Percentiles rank a stretch among this genome's conserved stretches.
phyloP scores from a whole-genome alignment of 1,140 invertebrate species.

The Brachionus koreanus region DNA sequence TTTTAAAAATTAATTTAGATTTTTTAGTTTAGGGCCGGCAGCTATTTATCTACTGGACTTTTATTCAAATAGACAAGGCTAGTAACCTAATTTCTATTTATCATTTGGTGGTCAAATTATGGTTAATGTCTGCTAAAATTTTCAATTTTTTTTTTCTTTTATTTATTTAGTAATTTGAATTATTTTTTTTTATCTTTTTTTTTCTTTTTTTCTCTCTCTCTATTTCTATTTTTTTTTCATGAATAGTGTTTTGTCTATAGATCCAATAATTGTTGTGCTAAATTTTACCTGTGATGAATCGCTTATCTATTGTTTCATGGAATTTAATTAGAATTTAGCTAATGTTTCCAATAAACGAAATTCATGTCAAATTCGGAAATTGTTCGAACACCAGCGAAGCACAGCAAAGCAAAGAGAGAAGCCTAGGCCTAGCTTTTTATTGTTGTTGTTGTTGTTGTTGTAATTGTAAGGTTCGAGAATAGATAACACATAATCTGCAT shows the following conservation, averaged over 20 bases:
- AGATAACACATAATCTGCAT: neutral
- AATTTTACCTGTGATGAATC: neutral
- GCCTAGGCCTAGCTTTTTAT: neutral
- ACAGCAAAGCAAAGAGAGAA: neutral
- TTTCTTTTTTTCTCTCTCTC: neutral
- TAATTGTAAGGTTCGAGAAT: neutral
- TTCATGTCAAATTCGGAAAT: neutral
- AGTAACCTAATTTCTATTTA: neutral
- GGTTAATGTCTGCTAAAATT: neutral
- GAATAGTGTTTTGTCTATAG: neutral
- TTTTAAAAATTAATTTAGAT: neutral
- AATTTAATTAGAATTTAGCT: neutral
- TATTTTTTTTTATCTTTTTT: neutral
- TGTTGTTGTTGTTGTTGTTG: no score
- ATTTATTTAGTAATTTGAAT: neutral
- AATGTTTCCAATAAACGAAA: neutral
- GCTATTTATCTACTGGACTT: slow-evolving; percentile 6
- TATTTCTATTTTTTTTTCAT: neutral
- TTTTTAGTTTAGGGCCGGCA: neutral
- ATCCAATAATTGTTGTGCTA: neutral
- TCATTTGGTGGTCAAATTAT: neutral
- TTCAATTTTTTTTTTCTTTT: neutral
- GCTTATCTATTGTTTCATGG: neutral
- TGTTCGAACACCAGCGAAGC: neutral
- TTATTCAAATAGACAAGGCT: slow-evolving; percentile 2